Evolutionary conservation across 2,888 invertebrate genomes (phyloP), one percentile per base, ranked within the genome.

Genomic region (Nomada fucata): DNA sequence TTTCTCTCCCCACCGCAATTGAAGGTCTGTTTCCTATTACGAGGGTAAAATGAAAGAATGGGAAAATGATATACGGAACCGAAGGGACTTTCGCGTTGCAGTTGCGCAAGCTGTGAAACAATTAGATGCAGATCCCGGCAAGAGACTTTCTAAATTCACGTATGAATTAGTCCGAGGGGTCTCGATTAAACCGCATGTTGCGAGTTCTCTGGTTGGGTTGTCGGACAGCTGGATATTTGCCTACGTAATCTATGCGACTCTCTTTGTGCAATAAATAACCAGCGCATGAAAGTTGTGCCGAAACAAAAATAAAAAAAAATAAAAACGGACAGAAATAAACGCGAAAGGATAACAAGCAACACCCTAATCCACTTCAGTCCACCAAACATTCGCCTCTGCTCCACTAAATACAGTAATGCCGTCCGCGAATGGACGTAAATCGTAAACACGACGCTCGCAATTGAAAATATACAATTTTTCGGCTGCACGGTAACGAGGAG

Each of bases 141-240:
- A 71, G 11, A 79, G 80, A 91, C 92, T 92, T 92, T 92, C 92
- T 91, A 92, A 92, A 91, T 91, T 90, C 91, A 89, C 90, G 90
- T 91, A 91, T 86, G 90, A 92, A 92, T 92, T 90, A 89, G 90
- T 83, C 83, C 65, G 70, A 71, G 72, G 55, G 11, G 78, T 13
- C 75, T 42, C 73, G 78, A 86, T 84, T 80, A 63, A 84, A 79
- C 75, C 79, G 75, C 79, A 75, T 53, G 20, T 53, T 53, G 15
- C 29, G 53, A 36, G 53, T 20, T 11, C 53, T 13, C 20, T 20
- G 36, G 5, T 36, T 36, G 36, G 36, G 36, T 36, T 36, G 36
- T 36, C 36, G 29, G 29, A 29, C 29, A 36, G 36, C 10, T 67
- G 4, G 13, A 50, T 50, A n/a, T 65, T 65, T 65, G 29, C 50